A percentile compares a stretch with the other conserved stretches of the same genome.
Conservation (phyloP, 2,797 vertebrate genomes). For the Lithobates pipiens region DNA sequence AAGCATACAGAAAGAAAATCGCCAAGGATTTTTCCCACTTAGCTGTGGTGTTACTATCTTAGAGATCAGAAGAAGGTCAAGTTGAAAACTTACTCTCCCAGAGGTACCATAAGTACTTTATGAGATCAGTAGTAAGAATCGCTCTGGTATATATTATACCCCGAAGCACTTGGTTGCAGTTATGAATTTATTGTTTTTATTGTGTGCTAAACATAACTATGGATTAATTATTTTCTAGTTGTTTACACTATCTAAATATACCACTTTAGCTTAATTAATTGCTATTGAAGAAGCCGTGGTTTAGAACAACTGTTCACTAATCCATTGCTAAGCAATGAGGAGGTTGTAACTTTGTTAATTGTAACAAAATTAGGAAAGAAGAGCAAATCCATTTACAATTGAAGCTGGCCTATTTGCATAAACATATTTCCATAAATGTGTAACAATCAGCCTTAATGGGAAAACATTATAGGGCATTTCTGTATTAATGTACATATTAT, state of each 20-base stretch:
- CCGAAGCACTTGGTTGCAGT: constrained; percentile 15
- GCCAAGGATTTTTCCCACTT: constrained; percentile 30
- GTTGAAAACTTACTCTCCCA: constrained; percentile 38
- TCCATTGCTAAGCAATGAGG: constrained; percentile 54
- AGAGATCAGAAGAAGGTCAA: constrained; percentile 48
- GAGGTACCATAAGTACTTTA: constrained; percentile 39
- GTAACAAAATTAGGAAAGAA: constrained; percentile 53
- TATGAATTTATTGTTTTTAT: constrained; percentile 48
- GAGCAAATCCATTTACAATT: constrained; percentile 60
- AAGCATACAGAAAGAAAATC: constrained; percentile 5
- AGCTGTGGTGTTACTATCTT: constrained; percentile 31
- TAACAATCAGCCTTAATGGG: constrained; percentile 54
- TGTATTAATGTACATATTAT: constrained; percentile 58
- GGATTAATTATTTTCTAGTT: constrained; percentile 57
- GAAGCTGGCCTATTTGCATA: constrained; percentile 52
- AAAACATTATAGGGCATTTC: constrained; percentile 51
- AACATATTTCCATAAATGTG: constrained; percentile 58
- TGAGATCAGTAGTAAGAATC: constrained; percentile 42
- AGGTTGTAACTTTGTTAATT: constrained; percentile 61
- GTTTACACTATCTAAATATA: constrained; percentile 59
- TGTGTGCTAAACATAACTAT: constrained; percentile 44
- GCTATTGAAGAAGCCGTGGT: constrained; percentile 57
- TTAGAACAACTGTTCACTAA: constrained; percentile 58
- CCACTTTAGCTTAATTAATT: constrained; percentile 60
- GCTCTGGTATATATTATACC: constrained; percentile 32